Conservation (phyloP, 2,113 vertebrate genomes). For the Asarcornis scutulata region DNA sequence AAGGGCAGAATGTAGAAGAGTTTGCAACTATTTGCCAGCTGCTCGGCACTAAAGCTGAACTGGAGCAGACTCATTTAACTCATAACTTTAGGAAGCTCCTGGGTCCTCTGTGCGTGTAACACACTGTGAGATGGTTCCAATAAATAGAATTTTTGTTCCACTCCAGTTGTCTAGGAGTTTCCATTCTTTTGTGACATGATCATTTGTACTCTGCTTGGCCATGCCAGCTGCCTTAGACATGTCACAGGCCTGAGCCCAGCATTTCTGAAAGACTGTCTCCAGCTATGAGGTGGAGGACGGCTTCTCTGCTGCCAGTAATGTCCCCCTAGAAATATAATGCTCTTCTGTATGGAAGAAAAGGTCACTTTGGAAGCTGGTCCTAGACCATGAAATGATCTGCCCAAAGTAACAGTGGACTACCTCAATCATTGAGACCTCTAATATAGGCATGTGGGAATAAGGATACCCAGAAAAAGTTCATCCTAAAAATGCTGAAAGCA, state of each 20-base stretch:
- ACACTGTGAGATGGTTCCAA: not conserved
- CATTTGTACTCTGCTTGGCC: not conserved
- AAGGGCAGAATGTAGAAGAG: not conserved
- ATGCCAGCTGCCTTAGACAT: not conserved
- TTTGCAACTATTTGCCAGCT: not conserved
- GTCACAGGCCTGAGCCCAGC: not conserved
- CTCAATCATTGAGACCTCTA: not conserved
- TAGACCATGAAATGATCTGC: not conserved
- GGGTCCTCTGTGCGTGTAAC: not conserved
- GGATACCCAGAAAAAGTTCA: not conserved
- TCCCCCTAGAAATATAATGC: not conserved
- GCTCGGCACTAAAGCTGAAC: not conserved
- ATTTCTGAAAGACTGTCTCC: not conserved
- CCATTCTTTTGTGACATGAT: not conserved
- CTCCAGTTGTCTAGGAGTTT: not conserved
- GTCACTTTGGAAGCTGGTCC: not conserved
- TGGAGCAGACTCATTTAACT: not conserved
- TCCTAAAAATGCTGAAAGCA: not conserved
- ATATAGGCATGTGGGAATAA: not conserved
- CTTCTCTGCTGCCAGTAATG: not conserved
- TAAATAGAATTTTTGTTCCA: not conserved
- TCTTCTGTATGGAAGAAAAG: not conserved
- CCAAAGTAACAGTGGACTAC: not conserved
- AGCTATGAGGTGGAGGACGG: not conserved
- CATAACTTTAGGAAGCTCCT: accelerated